Evolutionary conservation across 2,797 vertebrate genomes (phyloP), one percentile per base, ranked within the genome.

Genomic region (Discoglossus pictus): DNA sequence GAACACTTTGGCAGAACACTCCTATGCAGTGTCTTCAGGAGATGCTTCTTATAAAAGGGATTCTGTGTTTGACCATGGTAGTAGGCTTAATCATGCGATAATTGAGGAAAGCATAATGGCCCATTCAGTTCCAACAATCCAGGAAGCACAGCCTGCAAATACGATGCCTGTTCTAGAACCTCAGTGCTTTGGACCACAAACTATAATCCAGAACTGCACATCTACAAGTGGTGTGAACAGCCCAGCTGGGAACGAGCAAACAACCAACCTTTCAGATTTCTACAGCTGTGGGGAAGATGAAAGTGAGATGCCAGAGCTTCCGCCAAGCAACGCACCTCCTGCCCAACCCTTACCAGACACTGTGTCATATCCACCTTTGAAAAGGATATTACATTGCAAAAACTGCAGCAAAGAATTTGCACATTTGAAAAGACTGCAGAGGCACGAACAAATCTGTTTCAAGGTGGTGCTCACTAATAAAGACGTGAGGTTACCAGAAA

Each of bases 341-440:
- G 24, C 38, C 13, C 61, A 42, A 18, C 2, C 61, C 11, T 71
- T 52, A 18, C 23, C 23, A 44, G 68, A 71, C 23, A 18, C 55
- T 51, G 46, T 11, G 12, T 34, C 39, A 27, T 71, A 59, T 79
- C 92, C 94, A 65, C 85, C 91, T 27, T 94, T 97, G 80, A 92
- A 92, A 79, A 92, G 92, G 11, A 80, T 90, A 60, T 85, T 94
- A 44, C 84, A 86, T 74, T 99, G 97, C 86, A 97, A 93, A 77
- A 92, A 93, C 72, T 99, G 97, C 79, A 90, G 84, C 81, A 94
- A 92, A 75, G 92, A 94, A 46, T 99, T 99, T 80, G 95, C 93
- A 79, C 95, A 92, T 69, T 79, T 85, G 16, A 95, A 93, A 82
- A 84, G 94, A 6, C 74, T 97, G 65, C 93, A 92, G 56, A 92